Evolutionary conservation across 1,140 invertebrate species (phyloP), one percentile per base, ranked within the genome.

Genomic region (Fopius arisanus): DNA sequence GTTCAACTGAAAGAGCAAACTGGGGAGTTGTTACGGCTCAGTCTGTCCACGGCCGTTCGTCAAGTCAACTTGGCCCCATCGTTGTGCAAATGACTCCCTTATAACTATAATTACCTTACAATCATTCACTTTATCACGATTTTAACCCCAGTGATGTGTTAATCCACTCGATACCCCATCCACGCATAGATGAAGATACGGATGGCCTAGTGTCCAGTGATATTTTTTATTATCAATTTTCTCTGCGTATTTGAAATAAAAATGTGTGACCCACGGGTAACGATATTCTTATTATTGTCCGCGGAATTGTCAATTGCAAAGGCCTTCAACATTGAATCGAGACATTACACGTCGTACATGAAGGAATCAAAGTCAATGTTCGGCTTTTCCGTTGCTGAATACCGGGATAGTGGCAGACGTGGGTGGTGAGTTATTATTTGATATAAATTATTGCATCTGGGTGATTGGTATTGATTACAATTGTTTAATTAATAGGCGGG

Each of bases 41-140:
- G 79, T 82, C 81, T 82, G 78, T 82, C 78, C 81, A 79, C 77
- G 81, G 75, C 79, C 79, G 81, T 82, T 77, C 79, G 78, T 79
- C 78, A 82, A 82, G 80, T 73, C 78, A 75, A 78, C 73, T 78
- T 77, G 70, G 59, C 48, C 75, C 75, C 69, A 69, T 41, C 73
- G 75, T 76, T 73, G 71, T 73, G 69, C 63, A 41, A n/a, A 7
- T 4, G 37, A 33, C n/a, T 66, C 12, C 10, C 31, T 31, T 37
- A 40, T 31, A 19, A 33, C n/a, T 10, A 26, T 14, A 0, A 54
- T 7, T 54, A 7, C 2, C n/a, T 21, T 7, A 63, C 28, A n/a
- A n/a, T n/a, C n/a, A n/a, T 26, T 28, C 2, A 28, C 21, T 51
- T n/a, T 5, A 51, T 51, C 19, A 51, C 73, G 48, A 67, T 72